These are phyloP conservation scores for Pelmatolapia mariae DNA, from an alignment of 2,113 vertebrate genomes.

Conservation along the genomic window DNA sequence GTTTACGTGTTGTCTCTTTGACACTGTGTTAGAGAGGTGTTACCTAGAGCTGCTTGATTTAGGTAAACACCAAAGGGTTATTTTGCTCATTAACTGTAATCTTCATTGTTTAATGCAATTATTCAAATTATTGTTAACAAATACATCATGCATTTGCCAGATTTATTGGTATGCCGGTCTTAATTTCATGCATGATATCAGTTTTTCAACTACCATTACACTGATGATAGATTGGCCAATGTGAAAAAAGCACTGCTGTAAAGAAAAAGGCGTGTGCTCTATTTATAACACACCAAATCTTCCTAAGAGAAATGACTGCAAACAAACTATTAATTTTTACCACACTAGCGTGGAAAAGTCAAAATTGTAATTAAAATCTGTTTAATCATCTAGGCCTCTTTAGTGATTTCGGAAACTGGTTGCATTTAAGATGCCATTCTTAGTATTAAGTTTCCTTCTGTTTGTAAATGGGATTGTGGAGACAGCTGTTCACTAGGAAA, in stretches of 20 bases:
- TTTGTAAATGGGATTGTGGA: neutral
- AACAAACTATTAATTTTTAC: neutral
- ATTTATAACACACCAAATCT: neutral
- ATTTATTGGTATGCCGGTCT: neutral
- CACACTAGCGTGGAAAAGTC: neutral
- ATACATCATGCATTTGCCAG: neutral
- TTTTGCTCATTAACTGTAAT: neutral
- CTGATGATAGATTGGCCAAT: neutral
- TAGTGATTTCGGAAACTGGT: neutral
- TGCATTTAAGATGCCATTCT: neutral
- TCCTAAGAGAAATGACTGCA: neutral
- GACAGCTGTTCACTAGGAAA: neutral
- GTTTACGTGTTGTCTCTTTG: neutral
- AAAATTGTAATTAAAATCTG: neutral
- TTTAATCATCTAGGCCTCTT: neutral
- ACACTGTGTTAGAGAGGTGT: neutral
- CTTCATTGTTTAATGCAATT: neutral
- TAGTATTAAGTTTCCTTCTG: neutral
- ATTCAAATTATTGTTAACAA: neutral
- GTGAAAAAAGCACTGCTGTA: neutral
- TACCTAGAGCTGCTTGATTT: rapidly evolving
- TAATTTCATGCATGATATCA: neutral
- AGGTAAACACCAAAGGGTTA: neutral
- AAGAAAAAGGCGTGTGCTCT: neutral
- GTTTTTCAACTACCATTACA: neutral